Evolutionary conservation across 1,140 invertebrate genomes (phyloP).

Genomic region (Leptinotarsa lineolata): DNA sequence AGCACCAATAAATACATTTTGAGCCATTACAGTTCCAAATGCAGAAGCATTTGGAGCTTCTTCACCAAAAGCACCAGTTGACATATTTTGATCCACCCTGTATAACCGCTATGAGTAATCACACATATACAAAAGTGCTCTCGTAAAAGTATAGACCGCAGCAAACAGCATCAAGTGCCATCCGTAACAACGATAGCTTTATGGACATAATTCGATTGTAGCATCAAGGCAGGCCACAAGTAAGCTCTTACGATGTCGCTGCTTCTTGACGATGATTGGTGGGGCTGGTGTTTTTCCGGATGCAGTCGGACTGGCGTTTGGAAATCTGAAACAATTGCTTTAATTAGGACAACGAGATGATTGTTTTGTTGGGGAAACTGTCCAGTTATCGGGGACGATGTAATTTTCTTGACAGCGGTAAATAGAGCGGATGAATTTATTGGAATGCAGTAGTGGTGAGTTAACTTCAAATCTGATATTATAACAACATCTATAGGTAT

Average conservation of each 20-base stretch:
- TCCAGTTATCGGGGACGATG: too few relatives aligned
- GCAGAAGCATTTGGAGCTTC: too few relatives aligned
- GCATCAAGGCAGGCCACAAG: constrained; percentile 67
- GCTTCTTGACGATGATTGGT: constrained; percentile 61
- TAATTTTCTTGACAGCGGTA: too few relatives aligned
- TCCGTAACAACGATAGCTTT: constrained; percentile 65
- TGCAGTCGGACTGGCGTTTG: constrained; percentile 61
- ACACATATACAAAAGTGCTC: too few relatives aligned
- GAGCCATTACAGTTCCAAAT: too few relatives aligned
- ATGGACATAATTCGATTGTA: constrained; percentile 63
- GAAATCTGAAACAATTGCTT: constrained; percentile 57
- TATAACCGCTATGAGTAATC: neutral
- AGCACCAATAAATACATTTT: too few relatives aligned
- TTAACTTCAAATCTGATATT: too few relatives aligned
- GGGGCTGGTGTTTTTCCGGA: constrained; percentile 63
- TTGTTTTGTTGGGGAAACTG: too few relatives aligned
- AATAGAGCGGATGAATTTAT: too few relatives aligned
- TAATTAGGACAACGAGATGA: neutral
- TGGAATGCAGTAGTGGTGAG: too few relatives aligned
- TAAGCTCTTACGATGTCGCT: constrained; percentile 66
- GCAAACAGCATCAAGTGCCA: constrained; percentile 27
- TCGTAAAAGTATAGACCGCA: neutral
- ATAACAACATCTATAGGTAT: too few relatives aligned
- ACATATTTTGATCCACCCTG: neutral
- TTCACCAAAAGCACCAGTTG: too few relatives aligned